Percentiles rank a stretch among this genome's conserved stretches.
Conservation (phyloP, 2,113 vertebrate species). For the Esox niger region DNA sequence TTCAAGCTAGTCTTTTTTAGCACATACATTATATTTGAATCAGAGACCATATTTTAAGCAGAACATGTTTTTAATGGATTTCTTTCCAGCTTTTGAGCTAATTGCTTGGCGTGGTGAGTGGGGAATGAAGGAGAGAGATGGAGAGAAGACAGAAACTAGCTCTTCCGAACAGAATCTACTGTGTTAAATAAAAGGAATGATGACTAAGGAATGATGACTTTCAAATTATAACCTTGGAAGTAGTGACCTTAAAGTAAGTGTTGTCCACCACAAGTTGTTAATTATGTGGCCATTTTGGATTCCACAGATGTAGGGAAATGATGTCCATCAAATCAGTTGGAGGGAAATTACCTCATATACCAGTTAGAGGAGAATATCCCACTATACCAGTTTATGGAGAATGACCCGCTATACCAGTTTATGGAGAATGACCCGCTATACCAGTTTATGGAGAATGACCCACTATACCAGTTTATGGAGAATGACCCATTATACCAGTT, state of each 20-base stretch:
- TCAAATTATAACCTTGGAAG: slow-evolving; percentile 21
- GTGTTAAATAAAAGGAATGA: slow-evolving; percentile 34
- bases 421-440: too few relatives aligned
- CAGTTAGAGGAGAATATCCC: too few relatives aligned
- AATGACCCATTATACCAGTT: too few relatives aligned
- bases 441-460: too few relatives aligned
- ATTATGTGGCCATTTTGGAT: slow-evolving; percentile 29
- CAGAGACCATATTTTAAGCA: background rate
- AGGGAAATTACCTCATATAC: too few relatives aligned
- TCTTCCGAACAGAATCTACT: slow-evolving; percentile 30
- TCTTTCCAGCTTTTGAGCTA: background rate
- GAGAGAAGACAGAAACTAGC: slow-evolving; percentile 15
- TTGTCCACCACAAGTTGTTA: slow-evolving; percentile 25
- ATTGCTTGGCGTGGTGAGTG: slow-evolving; percentile 11
- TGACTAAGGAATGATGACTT: slow-evolving; percentile 17
- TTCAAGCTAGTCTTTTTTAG: background rate
- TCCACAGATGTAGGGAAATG: slow-evolving; percentile 33
- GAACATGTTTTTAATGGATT: background rate
- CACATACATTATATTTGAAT: background rate
- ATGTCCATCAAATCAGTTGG: slow-evolving; percentile 13
- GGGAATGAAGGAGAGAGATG: background rate
- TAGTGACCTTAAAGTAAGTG: slow-evolving; percentile 20
- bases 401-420: too few relatives aligned
- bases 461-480: too few relatives aligned
- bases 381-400: too few relatives aligned